phyloP scores from a whole-genome alignment of 2,888 invertebrate genomes.

The Thumatha senex region DNA sequence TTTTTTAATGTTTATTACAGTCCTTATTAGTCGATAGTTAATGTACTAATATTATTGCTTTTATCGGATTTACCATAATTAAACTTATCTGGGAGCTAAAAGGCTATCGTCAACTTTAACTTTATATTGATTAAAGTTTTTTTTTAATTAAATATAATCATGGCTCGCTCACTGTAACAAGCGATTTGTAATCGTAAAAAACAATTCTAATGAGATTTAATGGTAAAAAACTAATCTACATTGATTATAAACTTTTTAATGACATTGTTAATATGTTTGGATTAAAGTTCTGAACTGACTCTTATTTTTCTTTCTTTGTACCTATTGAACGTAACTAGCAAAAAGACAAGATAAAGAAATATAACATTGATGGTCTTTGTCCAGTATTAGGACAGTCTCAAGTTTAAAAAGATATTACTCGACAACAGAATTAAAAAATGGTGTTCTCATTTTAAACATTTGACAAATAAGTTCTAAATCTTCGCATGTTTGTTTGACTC shows the following conservation, averaged over 20 bases:
- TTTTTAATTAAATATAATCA: conserved; percentile 39
- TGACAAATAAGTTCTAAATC: background rate
- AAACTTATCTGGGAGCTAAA: conserved; percentile 35
- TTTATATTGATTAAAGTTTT: conserved; percentile 45
- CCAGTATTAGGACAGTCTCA: too few species aligned
- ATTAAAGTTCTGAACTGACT: background rate
- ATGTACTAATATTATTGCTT: conserved; percentile 18
- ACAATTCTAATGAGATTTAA: conserved; percentile 30
- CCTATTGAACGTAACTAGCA: too few species aligned
- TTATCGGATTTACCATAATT: conserved; percentile 36
- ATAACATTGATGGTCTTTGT: too few species aligned
- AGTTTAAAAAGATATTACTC: too few species aligned
- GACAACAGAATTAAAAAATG: too few species aligned
- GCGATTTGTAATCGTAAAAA: conserved; percentile 22
- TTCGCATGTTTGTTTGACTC: conserved; percentile 29
- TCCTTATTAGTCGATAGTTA: conserved; percentile 25
- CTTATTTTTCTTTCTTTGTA: background rate
- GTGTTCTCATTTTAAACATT: background rate
- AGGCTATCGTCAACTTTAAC: conserved; percentile 63
- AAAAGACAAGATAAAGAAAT: too few species aligned
- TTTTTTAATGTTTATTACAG: conserved; percentile 9
- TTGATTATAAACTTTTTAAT: conserved; percentile 3
- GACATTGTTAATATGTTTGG: background rate
- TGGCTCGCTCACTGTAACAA: conserved; percentile 14
- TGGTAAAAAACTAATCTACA: conserved; percentile 10